phyloP scores from a whole-genome alignment of 2,113 vertebrate genomes.

The Pluvialis apricaria region DNA sequence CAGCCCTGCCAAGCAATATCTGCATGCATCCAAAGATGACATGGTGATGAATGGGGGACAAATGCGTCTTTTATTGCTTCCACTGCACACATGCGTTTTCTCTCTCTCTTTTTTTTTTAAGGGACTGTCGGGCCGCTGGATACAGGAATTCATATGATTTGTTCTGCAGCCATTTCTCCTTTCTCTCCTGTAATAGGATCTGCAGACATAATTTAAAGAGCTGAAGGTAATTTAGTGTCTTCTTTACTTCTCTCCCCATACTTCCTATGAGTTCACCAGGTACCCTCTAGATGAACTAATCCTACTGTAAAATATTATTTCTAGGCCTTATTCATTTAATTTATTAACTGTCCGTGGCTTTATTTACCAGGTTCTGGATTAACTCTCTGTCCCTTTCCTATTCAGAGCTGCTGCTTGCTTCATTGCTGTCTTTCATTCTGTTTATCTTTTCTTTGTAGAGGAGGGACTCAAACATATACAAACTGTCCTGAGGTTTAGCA shows the following conservation, averaged over 20 bases:
- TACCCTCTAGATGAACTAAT: slow-evolving; percentile 85
- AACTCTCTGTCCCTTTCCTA: slow-evolving; percentile 24
- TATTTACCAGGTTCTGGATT: slow-evolving; percentile 49
- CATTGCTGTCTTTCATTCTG: not conserved
- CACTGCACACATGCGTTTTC: not conserved
- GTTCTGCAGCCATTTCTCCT: slow-evolving; percentile 78
- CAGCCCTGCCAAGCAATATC: not conserved
- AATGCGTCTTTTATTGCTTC: slow-evolving; percentile 74
- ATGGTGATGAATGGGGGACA: slow-evolving; percentile 58
- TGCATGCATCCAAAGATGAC: slow-evolving; percentile 34
- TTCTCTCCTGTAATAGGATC: slow-evolving; percentile 83
- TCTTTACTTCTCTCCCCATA: slow-evolving; percentile 70
- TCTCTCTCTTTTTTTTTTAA: not conserved
- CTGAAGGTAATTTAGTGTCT: slow-evolving; percentile 85
- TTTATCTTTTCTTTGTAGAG: slow-evolving; percentile 19
- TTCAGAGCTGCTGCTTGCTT: slow-evolving; percentile 22
- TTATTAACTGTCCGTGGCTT: slow-evolving; percentile 71
- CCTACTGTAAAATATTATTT: slow-evolving; percentile 88
- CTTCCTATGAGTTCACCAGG: slow-evolving; percentile 75
- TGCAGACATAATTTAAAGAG: slow-evolving; percentile 88
- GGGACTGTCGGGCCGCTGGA: slow-evolving; percentile 68
- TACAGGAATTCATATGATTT: slow-evolving; percentile 81
- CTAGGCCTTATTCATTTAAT: slow-evolving; percentile 83
- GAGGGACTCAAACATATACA: slow-evolving; percentile 37
- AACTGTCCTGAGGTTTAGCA: slow-evolving; percentile 23